Percentiles rank a stretch among this genome's conserved stretches.
Conservation (phyloP, 2,113 vertebrate species). For the Carettochelys insculpta region DNA sequence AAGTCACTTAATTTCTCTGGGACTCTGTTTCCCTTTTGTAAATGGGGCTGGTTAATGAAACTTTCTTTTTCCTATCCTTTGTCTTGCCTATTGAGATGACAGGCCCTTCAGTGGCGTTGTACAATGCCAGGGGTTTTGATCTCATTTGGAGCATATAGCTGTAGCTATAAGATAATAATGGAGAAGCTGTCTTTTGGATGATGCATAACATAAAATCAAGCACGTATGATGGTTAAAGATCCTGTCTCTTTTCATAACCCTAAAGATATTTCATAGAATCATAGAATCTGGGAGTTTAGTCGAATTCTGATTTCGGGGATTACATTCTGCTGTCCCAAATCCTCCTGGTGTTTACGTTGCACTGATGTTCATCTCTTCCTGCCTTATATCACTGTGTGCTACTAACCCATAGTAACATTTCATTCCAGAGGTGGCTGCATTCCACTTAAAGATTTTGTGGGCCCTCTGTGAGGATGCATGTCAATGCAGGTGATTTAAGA, state of each 20-base stretch:
- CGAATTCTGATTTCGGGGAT: background rate
- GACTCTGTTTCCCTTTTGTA: background rate
- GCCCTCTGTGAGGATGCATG: background rate
- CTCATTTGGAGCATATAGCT: accelerated
- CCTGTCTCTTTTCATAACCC: background rate
- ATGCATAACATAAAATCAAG: background rate
- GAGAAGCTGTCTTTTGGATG: background rate
- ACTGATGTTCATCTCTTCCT: background rate
- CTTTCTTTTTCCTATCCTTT: background rate
- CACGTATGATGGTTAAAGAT: background rate
- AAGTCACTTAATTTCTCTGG: background rate
- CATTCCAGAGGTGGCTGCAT: background rate
- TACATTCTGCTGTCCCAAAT: background rate
- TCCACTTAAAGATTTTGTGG: background rate
- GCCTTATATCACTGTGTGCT: accelerated
- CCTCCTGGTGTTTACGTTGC: background rate
- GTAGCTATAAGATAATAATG: accelerated
- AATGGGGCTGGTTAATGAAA: background rate
- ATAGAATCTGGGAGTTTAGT: background rate
- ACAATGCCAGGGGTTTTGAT: background rate
- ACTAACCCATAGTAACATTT: background rate
- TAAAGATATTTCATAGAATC: background rate
- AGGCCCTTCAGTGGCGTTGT: accelerated
- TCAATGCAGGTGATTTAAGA: background rate
- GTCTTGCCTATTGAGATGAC: accelerated